Evolutionary conservation across 2,113 vertebrate species (phyloP).

Genomic region (Oreochromis tanganicae): DNA sequence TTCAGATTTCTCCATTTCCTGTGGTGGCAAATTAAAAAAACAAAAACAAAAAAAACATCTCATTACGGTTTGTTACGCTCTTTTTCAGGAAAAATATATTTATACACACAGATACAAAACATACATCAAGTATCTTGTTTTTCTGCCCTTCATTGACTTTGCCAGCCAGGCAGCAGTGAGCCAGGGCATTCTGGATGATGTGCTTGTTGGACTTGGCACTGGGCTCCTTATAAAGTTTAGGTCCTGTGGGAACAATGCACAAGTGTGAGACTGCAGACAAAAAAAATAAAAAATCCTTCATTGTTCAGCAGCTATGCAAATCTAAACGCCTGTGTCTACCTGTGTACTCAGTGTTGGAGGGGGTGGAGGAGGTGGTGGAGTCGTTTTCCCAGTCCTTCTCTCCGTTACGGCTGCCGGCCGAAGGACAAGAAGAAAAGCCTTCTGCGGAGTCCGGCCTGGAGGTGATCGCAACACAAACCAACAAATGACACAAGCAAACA

Average conservation of each 20-base stretch:
- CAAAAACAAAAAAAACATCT: neutral
- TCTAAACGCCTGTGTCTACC: conserved; percentile 60
- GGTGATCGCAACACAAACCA: conserved; percentile 3
- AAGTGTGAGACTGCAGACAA: neutral
- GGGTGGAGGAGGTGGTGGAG: conserved; percentile 92
- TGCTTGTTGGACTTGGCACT: conserved; percentile 99
- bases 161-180: conserved; percentile 96
- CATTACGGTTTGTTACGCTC: neutral
- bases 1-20: conserved; percentile 98
- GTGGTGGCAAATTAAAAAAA: neutral
- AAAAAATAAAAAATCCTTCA: neutral
- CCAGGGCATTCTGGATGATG: conserved; percentile 95
- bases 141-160: conserved; percentile 98
- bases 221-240: conserved; percentile 97
- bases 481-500: conserved; percentile 2
- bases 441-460: conserved; percentile 90
- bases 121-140: conserved; percentile 96
- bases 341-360: conserved; percentile 95
- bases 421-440: conserved; percentile 87
- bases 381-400: conserved; percentile 98
- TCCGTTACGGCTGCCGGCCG: conserved; percentile 84
- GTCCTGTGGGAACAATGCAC: conserved; percentile 71
- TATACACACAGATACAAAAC: neutral
- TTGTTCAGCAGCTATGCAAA: neutral
- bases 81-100: neutral